These are phyloP conservation scores for Pseudorhiza aurosa DNA, from an alignment of 30 jellyfish, hydroid and myxozoan species.

Conservation along the genomic window DNA sequence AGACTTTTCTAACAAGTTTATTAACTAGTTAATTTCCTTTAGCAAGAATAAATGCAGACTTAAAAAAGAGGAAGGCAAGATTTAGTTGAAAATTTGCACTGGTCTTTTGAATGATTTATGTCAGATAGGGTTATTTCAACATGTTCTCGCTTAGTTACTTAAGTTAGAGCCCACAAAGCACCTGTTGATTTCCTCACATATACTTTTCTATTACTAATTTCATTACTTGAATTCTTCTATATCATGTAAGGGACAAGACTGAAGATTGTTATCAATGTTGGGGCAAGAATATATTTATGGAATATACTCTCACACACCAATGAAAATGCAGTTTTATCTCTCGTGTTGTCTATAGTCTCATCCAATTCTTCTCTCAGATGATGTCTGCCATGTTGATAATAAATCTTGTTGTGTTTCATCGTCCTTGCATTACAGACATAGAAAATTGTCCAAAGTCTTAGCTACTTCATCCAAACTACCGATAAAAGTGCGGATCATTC, in stretches of 20 bases:
- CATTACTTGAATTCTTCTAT: conserved; percentile 31
- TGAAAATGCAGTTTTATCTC: background rate
- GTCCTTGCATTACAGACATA: no score
- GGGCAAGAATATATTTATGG: conserved; percentile 58
- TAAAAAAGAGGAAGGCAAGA: no score
- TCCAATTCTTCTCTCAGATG: background rate
- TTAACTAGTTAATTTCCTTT: conserved; percentile 8
- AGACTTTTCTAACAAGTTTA: background rate
- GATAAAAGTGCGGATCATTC: no score
- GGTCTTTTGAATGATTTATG: background rate
- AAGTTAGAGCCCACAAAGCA: conserved; percentile 4
- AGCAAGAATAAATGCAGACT: background rate
- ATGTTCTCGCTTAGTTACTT: background rate
- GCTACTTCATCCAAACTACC: no score
- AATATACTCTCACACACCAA: conserved; percentile 40
- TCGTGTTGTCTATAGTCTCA: background rate
- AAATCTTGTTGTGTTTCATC: no score
- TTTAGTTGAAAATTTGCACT: conserved; percentile 2
- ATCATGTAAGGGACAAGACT: conserved; percentile 27
- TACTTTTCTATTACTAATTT: conserved; percentile 20
- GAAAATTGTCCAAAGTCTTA: no score
- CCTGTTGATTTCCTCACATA: conserved; percentile 4
- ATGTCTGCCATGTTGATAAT: no score
- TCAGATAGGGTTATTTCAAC: conserved; percentile 5
- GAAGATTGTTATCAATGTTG: conserved; percentile 34